Percentiles rank a stretch among this genome's conserved stretches.
These are phyloP conservation scores for Harpagoxenus sublaevis DNA, from an alignment of 2,888 invertebrate genomes.

Conservation along the genomic window DNA sequence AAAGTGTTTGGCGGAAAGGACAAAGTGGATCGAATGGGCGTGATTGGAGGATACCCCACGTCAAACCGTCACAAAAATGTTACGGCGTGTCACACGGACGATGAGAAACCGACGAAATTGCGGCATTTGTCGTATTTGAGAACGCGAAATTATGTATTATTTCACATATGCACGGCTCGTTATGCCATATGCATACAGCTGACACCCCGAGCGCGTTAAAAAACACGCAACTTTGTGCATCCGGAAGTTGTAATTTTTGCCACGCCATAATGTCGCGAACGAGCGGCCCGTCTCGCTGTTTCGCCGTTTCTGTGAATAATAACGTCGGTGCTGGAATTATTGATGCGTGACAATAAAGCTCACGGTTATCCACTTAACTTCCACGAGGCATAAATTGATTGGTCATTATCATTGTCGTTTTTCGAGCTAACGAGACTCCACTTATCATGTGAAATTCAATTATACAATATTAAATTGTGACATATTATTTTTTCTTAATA, in stretches of 20 bases:
- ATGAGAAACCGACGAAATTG: slow-evolving; percentile 26
- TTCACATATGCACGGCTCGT: slow-evolving; percentile 33
- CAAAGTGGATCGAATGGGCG: slow-evolving; percentile 34
- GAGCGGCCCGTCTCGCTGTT: neutral
- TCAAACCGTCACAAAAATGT: slow-evolving; percentile 44
- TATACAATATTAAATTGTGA: neutral
- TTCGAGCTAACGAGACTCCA: neutral
- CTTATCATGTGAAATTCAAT: neutral
- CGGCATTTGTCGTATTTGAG: slow-evolving; percentile 21
- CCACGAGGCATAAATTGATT: neutral
- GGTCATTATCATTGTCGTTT: neutral
- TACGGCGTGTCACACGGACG: neutral
- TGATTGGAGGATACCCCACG: slow-evolving; percentile 53
- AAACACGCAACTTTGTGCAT: slow-evolving; percentile 39
- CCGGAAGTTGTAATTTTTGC: slow-evolving; percentile 49
- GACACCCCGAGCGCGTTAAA: slow-evolving; percentile 38
- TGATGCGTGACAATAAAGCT: slow-evolving; percentile 23
- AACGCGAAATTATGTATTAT: slow-evolving; percentile 45
- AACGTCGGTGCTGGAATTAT: slow-evolving; percentile 25
- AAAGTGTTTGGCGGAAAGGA: slow-evolving; percentile 31
- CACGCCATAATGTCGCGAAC: slow-evolving; percentile 41
- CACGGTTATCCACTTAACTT: slow-evolving; percentile 5
- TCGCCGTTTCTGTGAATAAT: slow-evolving; percentile 34
- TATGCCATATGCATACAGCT: slow-evolving; percentile 30
- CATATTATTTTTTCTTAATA: neutral